Base-by-base conservation (phyloP, 2,113 vertebrate genomes). In the Pterophyllum scalare region DNA sequence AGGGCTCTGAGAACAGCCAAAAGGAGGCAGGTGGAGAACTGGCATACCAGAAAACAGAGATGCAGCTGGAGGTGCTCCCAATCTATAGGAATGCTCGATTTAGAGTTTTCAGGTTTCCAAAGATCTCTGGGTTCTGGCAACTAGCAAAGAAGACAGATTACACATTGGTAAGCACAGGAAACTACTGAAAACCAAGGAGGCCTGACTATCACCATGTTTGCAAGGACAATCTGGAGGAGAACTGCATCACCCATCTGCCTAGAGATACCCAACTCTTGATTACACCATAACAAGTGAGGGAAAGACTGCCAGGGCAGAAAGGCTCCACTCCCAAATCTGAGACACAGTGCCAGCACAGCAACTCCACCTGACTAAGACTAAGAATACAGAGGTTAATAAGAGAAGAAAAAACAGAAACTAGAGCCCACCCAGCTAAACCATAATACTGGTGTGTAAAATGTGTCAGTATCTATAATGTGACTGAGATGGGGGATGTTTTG, bases 1-100 rank as follows among this genome's bases (percentile, higher is more conserved):
- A 64, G 62, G 62, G n/a, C 0, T 20, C 3, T 0, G 20, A 65
- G 0, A 43, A 65, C 15, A n/a, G 40, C 62, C 35, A 24, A 43
- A 33, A 65, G 2, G 4, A 65, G n/a, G 62, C 1, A 65, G n/a
- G 38, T 6, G 61, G 33, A 49, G 15, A 49, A 15, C 15, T 49
- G 14, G 46, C 14, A 17, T 12, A 17, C 46, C 15, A 49, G 15
- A 49, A 15, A 14, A 6, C 5, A 46, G 43, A 46, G 43, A 49
- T 17, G 43, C 15, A 15, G 43, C 43, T 49, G 40, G 40, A 43
- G 40, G 43, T 12, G 46, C 15, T 49, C 46, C 17, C 46, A 49
- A 12, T 49, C 15, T 15, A 49, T 15, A 49, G 5, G 43, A 46
- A 46, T 46, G 43, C 4, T 46, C 5, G 43, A 5, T 2, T 49